Conservation (phyloP, 1,140 invertebrate species). For the Drosophila nigromelanica region DNA sequence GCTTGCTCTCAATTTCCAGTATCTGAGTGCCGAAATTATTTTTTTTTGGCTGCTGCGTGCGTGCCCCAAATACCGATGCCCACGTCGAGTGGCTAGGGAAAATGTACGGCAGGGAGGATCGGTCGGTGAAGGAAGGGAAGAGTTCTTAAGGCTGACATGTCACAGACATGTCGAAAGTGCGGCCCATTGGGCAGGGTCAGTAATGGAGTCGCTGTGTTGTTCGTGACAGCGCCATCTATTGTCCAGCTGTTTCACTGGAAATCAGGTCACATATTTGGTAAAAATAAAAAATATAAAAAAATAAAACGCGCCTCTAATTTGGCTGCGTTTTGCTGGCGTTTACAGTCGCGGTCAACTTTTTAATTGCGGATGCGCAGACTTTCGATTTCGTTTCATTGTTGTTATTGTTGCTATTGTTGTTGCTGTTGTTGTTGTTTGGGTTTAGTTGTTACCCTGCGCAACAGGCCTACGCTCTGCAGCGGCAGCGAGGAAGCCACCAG, state of each 20-base stretch:
- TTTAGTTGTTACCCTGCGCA: constrained; percentile 34
- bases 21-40: constrained; percentile 15
- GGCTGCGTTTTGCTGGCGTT: constrained; percentile 70
- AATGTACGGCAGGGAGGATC: neutral
- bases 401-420: constrained; percentile 29
- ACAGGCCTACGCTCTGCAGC: constrained; percentile 53
- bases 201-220: constrained; percentile 9
- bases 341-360: constrained; percentile 61
- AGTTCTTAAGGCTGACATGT: neutral
- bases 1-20: constrained; percentile 11
- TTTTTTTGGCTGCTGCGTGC: constrained; percentile 40
- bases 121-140: neutral
- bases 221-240: constrained; percentile 18
- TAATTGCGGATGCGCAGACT: constrained; percentile 81
- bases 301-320: constrained; percentile 65
- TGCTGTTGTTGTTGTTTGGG: constrained; percentile 20
- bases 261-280: constrained; percentile 58
- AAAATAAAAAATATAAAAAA: neutral
- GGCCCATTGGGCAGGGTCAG: constrained; percentile 49
- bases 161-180: too few relatives aligned
- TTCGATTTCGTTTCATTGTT: constrained; percentile 71
- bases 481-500: constrained; percentile 6
- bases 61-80: constrained; percentile 64
- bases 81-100: constrained; percentile 24
- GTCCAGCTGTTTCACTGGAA: constrained; percentile 4